phyloP scores from a whole-genome alignment of 2,797 vertebrate genomes.

The Lepilemur ruficaudatus region DNA sequence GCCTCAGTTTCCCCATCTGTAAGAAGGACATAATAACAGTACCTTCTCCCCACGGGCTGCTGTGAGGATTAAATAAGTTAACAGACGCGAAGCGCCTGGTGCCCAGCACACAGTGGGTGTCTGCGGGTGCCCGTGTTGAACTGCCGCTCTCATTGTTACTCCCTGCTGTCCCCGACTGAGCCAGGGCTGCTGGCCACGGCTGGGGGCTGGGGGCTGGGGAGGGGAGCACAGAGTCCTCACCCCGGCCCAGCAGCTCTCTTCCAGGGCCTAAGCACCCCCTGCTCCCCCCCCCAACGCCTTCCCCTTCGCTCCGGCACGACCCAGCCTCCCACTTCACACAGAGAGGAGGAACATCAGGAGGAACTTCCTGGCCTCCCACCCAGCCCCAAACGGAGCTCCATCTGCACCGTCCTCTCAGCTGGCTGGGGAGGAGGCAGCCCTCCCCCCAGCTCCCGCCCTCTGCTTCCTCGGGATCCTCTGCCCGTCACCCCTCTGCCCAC shows the following conservation, averaged over 20 bases:
- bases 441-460: background rate
- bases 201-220: background rate
- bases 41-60: background rate
- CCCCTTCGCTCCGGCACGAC: conserved; percentile 64
- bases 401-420: conserved; percentile 55
- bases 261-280: background rate
- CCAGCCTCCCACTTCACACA: conserved; percentile 75
- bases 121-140: background rate
- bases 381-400: conserved; percentile 54
- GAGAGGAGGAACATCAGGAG: conserved; percentile 65
- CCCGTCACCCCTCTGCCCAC: background rate
- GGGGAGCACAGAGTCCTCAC: background rate
- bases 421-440: conserved; percentile 12
- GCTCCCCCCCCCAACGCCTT: background rate
- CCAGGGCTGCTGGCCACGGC: background rate
- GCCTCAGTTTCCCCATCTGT: background rate
- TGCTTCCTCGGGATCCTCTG: conserved; percentile 18
- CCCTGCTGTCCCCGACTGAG: background rate
- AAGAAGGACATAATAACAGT: background rate
- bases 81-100: rapidly evolving
- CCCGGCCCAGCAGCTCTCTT: background rate
- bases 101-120: background rate
- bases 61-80: background rate
- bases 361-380: conserved; percentile 79
- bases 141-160: rapidly evolving